Conservation (phyloP, 2,797 vertebrate species). For the Anableps anableps region DNA sequence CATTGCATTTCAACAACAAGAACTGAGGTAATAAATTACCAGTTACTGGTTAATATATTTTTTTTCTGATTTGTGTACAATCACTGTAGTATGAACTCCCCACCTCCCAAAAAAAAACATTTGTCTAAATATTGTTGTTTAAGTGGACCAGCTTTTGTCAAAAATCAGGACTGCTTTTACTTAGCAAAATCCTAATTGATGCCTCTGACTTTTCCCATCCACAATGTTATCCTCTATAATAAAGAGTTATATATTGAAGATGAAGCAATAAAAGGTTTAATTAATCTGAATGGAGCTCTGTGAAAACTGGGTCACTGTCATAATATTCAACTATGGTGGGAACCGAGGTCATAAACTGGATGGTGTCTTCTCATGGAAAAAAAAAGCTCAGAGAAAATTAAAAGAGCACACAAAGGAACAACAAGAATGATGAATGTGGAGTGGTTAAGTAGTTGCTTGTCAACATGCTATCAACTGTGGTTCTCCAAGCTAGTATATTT, state of each 20-base stretch:
- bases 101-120: not conserved
- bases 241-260: slow-evolving; percentile 9
- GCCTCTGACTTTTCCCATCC: slow-evolving; percentile 22
- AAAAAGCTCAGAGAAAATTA: slow-evolving; percentile 37
- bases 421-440: slow-evolving; percentile 41
- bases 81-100: not conserved
- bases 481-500: slow-evolving; percentile 35
- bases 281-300: slow-evolving; percentile 33
- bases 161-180: not conserved
- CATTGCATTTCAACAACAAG: not conserved
- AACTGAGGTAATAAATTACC: not conserved
- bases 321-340: slow-evolving; percentile 47
- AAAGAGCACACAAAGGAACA: slow-evolving; percentile 38
- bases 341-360: slow-evolving; percentile 52
- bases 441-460: slow-evolving; percentile 45
- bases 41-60: not conserved
- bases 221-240: not conserved
- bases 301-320: slow-evolving; percentile 59
- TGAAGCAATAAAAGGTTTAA: slow-evolving; percentile 33
- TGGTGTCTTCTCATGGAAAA: slow-evolving; percentile 59
- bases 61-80: not conserved
- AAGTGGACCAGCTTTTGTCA: not conserved
- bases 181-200: slow-evolving; percentile 1
- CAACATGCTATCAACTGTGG: slow-evolving; percentile 50
- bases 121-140: not conserved